Base-by-base conservation (phyloP, 92 coral and sea anemone genomes). In the Meandrina meandrites region DNA sequence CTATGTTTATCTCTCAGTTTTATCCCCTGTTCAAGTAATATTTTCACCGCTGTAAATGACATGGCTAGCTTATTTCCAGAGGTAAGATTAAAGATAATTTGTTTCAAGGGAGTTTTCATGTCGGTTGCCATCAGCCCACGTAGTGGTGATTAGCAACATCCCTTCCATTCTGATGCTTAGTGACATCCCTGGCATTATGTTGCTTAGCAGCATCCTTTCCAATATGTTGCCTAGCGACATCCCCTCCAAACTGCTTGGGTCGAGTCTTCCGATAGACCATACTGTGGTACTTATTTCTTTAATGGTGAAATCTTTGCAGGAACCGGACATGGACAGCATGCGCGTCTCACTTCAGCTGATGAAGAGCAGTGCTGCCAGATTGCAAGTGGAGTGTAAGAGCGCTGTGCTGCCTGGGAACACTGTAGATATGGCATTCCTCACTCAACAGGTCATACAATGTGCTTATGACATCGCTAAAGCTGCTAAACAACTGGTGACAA, bases 381-480 rank as follows among this genome's bases (percentile, higher is more conserved):
- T 96, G 42, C 94, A 96, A 60, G 95, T 96, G 71, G 99, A 96
- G 73, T 96, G 99, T 54, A 92, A 96, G 76, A 96, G 98, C 79
- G 94, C 99, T 21, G 98, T 96, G n/a, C 87, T 96, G 62, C 99
- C 99, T n/a, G 99, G 98, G 0, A 96, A 96, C 91, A 95, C 99
- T 1, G 98, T 96, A 22, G 99, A 96, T 80, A 94, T 94, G 93
- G 99, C 99, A n/a, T 96, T 95, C 86, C 91, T 96, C 30, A 96
- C 99, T 2, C 99, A 96, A 58, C 99, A 96, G 78, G 99, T 96
- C 80, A 96, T 96, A 58, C 99, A 96, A 86, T 96, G 99, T 80
- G 98, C 99, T n/a, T 96, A 96, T 90, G 99, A 96, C 86, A 93
- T 96, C 76, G 99, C 99, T 40, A 96, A 96, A 75, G 99, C 99